Base-by-base conservation (phyloP, 2,888 invertebrate genomes). In the Tetanocera ferruginea region DNA sequence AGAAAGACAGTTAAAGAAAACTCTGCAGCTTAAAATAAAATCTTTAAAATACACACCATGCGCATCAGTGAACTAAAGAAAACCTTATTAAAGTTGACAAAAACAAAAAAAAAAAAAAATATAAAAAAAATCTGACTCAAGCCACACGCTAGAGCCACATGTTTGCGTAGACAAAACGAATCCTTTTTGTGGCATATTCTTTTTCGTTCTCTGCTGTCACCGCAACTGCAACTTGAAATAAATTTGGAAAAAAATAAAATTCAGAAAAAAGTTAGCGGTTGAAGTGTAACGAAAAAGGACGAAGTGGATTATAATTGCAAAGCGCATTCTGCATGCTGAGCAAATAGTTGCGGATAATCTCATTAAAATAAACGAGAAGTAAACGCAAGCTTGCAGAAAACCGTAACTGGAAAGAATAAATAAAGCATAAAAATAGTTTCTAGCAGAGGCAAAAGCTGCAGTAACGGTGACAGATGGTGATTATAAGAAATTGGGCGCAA, bases 131-230 rank as follows among this genome's bases (percentile, higher is more conserved):
- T 17, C 17, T 11, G 31, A 28, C 31, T n/a, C 31, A 64, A 64
- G 55, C 64, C 34, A 64, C 64, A 49, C 28, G 28, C 43, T 43
- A 14, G 11, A 69, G 51, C 25, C 69, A 51, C 69, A 69, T 69
- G 69, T 49, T 51, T 19, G 69, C 19, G 69, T 49, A 49, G 69
- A 69, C 51, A 51, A 34, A 69, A 49, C 49, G 34, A 69, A 34
- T 51, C 69, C 31, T 14, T 69, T 69, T 69, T 69, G 49, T 69
- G 49, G 69, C 69, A 69, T 69, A 43, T 43, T 43, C 11, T 51
- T 23, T 28, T 23, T 17, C 25, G 6, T 49, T 34, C n/a, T 37
- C 3, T 28, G 11, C 34, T 37, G 43, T 37, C 5, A 43, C 66
- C 23, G 49, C 43, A 19, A 51, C 19, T 14, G 69, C 49, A 11